Base-by-base conservation (phyloP, 1,140 invertebrate genomes). In the Drosophila erecta region DNA sequence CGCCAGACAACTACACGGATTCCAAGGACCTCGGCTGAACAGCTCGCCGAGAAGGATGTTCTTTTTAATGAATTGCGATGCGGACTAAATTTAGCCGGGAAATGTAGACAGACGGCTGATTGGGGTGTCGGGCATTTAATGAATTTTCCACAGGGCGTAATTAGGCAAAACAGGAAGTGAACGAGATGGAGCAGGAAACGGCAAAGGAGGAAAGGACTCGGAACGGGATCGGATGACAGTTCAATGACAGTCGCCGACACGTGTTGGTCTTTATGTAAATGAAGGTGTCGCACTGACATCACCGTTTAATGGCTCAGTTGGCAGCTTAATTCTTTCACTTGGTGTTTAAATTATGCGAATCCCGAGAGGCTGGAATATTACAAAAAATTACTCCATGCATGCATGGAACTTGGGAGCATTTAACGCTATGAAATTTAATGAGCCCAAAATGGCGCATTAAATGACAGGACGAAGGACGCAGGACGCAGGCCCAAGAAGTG, bases 51-150 rank as follows among this genome's bases (percentile, higher is more conserved):
- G 54, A 47, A 43, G 54, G 41, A 87, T 87, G 74, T 81, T 62
- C 73, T 58, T 74, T 87, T 87, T 79, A 87, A 89, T 87, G 83
- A 87, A 79, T 83, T 66, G 66, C 62, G 49, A 56, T 59, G 70
- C 27, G 44, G 55, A 62, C 75, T 69, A 81, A 69, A 75, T 76
- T 76, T 76, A 79, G 80, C 55, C 50, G 22, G 35, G 17, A 20
- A 44, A 17, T 6, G 40, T 30, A 40, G 58, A 35, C 54, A 70
- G 43, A 30, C 46, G 51, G 35, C 37, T 55, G 72, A 65, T 67
- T 67, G 49, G 54, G 47, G 61, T 75, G 71, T 46, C 50, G 50
- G 51, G 60, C 54, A 81, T 69, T 69, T 64, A 85, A 85, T 81
- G 72, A 86, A 71, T 76, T 76, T 77, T 71, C 49, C 50, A 53